Evolutionary conservation across 1,140 invertebrate species (phyloP), one percentile per base, ranked within the genome.

Genomic region (Oreohelix idahoensis): DNA sequence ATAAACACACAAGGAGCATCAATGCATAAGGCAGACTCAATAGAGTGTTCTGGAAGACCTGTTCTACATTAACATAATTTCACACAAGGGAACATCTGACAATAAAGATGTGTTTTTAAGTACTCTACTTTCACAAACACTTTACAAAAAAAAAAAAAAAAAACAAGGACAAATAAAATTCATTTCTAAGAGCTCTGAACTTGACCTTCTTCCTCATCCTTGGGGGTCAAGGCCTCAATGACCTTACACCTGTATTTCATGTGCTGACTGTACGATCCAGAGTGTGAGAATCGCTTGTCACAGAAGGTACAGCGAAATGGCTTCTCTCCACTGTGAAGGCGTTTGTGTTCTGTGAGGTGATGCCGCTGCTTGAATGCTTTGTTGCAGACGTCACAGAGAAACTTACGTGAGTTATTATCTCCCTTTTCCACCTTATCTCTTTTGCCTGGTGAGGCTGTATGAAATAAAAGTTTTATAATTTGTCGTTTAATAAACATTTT

Each of bases 301-400:
- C 98, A 99, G 94, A 98, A 99, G 91, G 95, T 95, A 93, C 98
- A 99, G 93, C 99, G 97, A 93, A 98, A 99, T 26, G 98, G 98
- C 93, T 99, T 99, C 93, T 99, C 98, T 32, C 98, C 98, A 79
- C 96, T 98, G 94, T 99, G 98, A 82, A 99, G 94, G 85, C 98
- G 95, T 98, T 82, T 98, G 94, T 99, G 98, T 93, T 99, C 98
- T 58, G 98, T 99, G 86, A 99, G 94, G 92, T 99, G 98, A 93
- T 99, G 98, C 94, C 99, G 99, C 94, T 99, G 98, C 93, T 99
- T 99, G 94, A 99, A 99, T 71, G 98, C 98, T 93, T 98, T 99
- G 32, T 96, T 95, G 93, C 98, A 99, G 88, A 98, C 96, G 91
- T 97, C 95, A 93, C 98, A 99, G 29, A 58, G 29, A 63, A 82